These are phyloP conservation scores for Nibea coibor DNA, from an alignment of 2,113 vertebrate genomes.

Conservation along the genomic window DNA sequence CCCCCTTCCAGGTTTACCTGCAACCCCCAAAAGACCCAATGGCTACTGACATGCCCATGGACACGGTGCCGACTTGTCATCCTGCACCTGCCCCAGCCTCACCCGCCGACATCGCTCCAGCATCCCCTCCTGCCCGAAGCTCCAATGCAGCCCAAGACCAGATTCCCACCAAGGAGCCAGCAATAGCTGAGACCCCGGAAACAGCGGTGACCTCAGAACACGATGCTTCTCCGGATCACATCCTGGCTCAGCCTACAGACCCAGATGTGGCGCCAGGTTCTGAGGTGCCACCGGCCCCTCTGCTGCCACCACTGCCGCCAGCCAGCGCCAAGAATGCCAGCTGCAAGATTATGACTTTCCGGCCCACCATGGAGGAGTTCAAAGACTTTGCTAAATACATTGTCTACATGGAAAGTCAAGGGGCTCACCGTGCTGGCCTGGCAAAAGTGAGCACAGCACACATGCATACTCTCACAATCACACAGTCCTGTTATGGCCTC, in stretches of 20 bases:
- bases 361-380: slow-evolving; percentile 95
- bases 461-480: background rate
- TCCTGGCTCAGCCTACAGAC: slow-evolving; percentile 18
- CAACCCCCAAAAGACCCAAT: slow-evolving; percentile 58
- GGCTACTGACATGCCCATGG: slow-evolving; percentile 69
- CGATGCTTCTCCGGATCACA: slow-evolving; percentile 14
- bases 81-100: slow-evolving; percentile 33
- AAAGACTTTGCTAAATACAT: slow-evolving; percentile 93
- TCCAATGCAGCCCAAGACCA: slow-evolving; percentile 36
- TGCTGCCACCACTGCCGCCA: slow-evolving; percentile 7
- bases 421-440: slow-evolving; percentile 93
- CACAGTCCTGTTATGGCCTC: background rate
- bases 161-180: slow-evolving; percentile 46
- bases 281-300: background rate
- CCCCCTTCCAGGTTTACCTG: slow-evolving; percentile 70
- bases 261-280: slow-evolving; percentile 4
- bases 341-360: slow-evolving; percentile 98
- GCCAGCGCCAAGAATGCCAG: slow-evolving; percentile 87
- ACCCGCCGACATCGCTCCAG: slow-evolving; percentile 3
- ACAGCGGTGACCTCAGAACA: slow-evolving; percentile 21
- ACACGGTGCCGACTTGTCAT: slow-evolving; percentile 52
- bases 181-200: slow-evolving; percentile 40
- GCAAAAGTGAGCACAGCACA: slow-evolving; percentile 88
- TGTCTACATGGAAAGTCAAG: slow-evolving; percentile 94
- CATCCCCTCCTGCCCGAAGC: slow-evolving; percentile 28